phyloP scores from a whole-genome alignment of 35 echinoderm and acorn worm species.

The Ptychodera flava region DNA sequence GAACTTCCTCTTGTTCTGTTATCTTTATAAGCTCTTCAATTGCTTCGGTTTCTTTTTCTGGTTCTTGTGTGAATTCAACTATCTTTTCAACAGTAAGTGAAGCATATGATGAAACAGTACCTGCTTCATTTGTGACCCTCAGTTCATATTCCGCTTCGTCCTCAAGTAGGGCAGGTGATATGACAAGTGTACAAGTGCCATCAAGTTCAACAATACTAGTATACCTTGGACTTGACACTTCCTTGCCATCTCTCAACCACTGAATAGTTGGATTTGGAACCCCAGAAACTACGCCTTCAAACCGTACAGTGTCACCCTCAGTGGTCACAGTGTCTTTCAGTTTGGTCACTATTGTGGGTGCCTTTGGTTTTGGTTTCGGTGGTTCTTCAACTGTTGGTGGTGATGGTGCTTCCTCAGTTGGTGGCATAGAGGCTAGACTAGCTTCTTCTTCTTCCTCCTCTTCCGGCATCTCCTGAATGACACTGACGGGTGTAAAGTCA shows the following conservation, averaged over 20 bases:
- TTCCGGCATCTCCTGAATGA: neutral
- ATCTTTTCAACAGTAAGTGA: neutral
- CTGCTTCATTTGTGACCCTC: conserved; percentile 34
- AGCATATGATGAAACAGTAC: conserved; percentile 47
- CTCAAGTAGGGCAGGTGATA: neutral
- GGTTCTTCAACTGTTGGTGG: conserved; percentile 13
- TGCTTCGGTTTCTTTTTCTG: neutral
- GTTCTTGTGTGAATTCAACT: neutral
- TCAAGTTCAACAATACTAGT: neutral
- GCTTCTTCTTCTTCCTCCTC: conserved; percentile 11
- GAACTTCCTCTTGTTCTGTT: neutral
- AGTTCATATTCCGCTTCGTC: conserved; percentile 5
- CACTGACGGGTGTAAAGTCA: neutral
- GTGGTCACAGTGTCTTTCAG: neutral
- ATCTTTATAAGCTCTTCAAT: neutral
- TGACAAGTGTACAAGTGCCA: neutral
- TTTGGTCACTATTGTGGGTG: conserved; percentile 13
- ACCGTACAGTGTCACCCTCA: neutral
- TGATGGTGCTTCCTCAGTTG: neutral
- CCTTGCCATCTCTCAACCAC: conserved; percentile 8
- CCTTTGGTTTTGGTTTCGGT: conserved; percentile 1
- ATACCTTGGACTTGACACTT: neutral
- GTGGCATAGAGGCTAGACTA: neutral
- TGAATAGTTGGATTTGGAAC: neutral
- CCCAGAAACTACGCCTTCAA: neutral